Percentiles rank a stretch among this genome's conserved stretches.
Evolutionary conservation across 37 sponge, comb jelly and placozoan genomes (phyloP).

Genomic region (Beroe ovata): DNA sequence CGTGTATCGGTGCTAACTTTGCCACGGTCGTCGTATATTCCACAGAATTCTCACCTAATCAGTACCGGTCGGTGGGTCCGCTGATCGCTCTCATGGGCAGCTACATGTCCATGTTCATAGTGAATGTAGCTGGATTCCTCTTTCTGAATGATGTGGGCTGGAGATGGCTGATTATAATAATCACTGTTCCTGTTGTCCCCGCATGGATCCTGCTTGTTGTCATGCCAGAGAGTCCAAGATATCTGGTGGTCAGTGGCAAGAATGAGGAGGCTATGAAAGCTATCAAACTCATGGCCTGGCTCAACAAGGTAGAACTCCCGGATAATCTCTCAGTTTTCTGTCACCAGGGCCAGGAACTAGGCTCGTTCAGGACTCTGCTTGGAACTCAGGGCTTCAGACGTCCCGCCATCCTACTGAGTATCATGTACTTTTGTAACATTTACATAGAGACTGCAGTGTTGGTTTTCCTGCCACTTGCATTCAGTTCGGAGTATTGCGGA

Average conservation of each 20-base stretch:
- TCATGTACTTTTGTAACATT: conserved; percentile 66
- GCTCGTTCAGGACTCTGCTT: neutral
- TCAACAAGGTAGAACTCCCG: conserved; percentile 27
- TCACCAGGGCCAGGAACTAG: conserved; percentile 39
- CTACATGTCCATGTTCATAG: conserved; percentile 46
- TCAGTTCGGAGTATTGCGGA: conserved; percentile 13
- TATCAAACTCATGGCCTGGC: neutral
- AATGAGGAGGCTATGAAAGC: conserved; percentile 17
- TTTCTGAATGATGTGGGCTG: conserved; percentile 14
- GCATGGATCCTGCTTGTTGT: conserved; percentile 16
- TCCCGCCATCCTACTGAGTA: conserved; percentile 17
- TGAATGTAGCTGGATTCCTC: conserved; percentile 3
- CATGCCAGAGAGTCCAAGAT: conserved; percentile 40
- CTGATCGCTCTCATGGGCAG: conserved; percentile 41
- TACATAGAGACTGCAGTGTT: conserved; percentile 33
- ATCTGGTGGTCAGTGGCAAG: conserved; percentile 38
- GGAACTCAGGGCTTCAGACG: neutral
- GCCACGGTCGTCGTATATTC: conserved; percentile 46
- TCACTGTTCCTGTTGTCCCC: conserved; percentile 36
- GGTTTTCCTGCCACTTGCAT: conserved; percentile 53
- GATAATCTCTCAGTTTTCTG: conserved; percentile 2
- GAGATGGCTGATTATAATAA: conserved; percentile 54
- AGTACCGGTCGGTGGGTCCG: conserved; percentile 5
- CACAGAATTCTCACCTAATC: conserved; percentile 50
- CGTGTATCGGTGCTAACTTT: conserved; percentile 61